Conservation (phyloP, 1,140 invertebrate genomes). For the Drosophila triauraria region DNA sequence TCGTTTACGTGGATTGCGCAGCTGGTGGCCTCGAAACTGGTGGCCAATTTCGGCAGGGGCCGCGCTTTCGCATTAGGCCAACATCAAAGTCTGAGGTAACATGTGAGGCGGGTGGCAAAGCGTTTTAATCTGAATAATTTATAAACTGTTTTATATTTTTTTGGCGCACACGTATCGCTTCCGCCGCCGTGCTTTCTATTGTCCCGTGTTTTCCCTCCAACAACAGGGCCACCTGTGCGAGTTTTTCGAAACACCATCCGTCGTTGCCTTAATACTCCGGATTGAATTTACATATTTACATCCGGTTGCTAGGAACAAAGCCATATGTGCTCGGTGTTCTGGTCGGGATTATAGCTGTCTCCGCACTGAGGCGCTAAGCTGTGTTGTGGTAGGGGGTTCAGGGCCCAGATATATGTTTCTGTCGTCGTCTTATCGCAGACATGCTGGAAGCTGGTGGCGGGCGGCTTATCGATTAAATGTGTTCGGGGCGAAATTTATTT, state of each 20-base stretch:
- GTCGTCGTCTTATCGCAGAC: constrained; percentile 35
- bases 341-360: constrained; percentile 45
- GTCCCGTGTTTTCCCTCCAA: not conserved
- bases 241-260: constrained; percentile 14
- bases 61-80: constrained; percentile 23
- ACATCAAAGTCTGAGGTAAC: constrained; percentile 45
- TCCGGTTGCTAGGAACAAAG: constrained; percentile 24
- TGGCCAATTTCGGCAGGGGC: constrained; percentile 33
- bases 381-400: constrained; percentile 3
- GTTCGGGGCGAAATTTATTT: constrained; percentile 39
- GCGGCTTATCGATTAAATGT: constrained; percentile 57
- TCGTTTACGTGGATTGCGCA: constrained; percentile 35
- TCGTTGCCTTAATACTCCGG: constrained; percentile 29
- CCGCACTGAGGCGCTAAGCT: constrained; percentile 63
- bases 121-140: constrained; percentile 75
- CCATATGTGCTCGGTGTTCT: constrained; percentile 31
- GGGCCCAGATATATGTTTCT: constrained; percentile 15
- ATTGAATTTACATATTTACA: constrained; percentile 78
- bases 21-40: constrained; percentile 29
- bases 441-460: constrained; percentile 1
- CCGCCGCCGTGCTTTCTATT: constrained; percentile 19
- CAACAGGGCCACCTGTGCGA: constrained; percentile 39
- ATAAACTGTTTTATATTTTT: constrained; percentile 61
- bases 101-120: constrained; percentile 22
- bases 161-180: constrained; percentile 5